These are phyloP conservation scores for Hyla sarda DNA, from an alignment of 2,113 vertebrate genomes.

Conservation along the genomic window DNA sequence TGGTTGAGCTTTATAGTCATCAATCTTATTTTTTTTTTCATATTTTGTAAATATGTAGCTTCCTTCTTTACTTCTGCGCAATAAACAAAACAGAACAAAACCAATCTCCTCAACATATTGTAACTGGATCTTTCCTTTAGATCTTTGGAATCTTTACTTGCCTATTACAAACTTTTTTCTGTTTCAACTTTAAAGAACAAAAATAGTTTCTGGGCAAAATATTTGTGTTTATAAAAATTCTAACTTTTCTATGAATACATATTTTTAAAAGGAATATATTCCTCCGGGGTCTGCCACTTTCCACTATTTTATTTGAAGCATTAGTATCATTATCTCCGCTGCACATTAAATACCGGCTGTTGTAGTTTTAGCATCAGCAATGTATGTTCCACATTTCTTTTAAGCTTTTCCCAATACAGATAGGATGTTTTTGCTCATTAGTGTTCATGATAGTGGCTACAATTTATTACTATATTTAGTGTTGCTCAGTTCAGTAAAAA, in stretches of 20 bases:
- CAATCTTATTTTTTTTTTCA: too few species aligned
- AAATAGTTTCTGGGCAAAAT: not conserved
- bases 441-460: not conserved
- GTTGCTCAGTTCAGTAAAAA: not conserved
- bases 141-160: not conserved
- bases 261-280: conserved; percentile 41
- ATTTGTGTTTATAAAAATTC: conserved; percentile 16
- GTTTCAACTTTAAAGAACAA: not conserved
- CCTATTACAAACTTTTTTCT: not conserved
- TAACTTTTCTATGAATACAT: conserved; percentile 37
- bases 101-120: too few species aligned
- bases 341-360: conserved; percentile 32
- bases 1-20: too few species aligned
- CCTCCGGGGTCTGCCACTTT: conserved; percentile 33
- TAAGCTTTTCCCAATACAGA: conserved; percentile 2
- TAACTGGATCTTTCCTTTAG: not conserved
- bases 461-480: conserved; percentile 27
- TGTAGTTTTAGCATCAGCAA: conserved; percentile 31
- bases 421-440: conserved; percentile 25
- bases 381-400: conserved; percentile 1
- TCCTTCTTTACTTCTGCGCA: too few species aligned
- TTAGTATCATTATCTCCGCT: conserved; percentile 40
- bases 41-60: too few species aligned
- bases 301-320: conserved; percentile 34
- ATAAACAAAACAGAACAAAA: too few species aligned